Evolutionary conservation across 2,888 invertebrate genomes (phyloP).

Genomic region (Coenonympha arcania): DNA sequence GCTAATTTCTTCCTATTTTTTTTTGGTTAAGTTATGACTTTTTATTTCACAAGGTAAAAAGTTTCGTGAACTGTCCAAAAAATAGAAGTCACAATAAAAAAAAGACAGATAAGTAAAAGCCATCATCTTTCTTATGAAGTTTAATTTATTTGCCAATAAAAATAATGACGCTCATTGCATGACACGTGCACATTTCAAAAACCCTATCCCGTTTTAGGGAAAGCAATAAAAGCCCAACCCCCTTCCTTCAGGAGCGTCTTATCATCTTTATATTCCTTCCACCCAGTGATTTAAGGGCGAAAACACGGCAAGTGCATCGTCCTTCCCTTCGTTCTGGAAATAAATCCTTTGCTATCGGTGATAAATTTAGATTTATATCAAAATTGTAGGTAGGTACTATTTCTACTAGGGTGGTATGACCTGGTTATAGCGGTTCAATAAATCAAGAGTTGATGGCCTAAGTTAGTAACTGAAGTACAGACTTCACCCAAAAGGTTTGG

Average conservation of each 20-base stretch:
- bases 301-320: constrained; percentile 52
- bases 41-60: too few species aligned
- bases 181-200: constrained; percentile 20
- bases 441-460: not conserved
- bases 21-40: too few species aligned
- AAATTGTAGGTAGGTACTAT: constrained; percentile 16
- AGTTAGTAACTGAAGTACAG: not conserved
- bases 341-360: constrained; percentile 39
- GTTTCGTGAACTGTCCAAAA: too few species aligned
- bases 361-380: constrained; percentile 51
- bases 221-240: constrained; percentile 44
- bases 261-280: constrained; percentile 62
- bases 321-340: constrained; percentile 45
- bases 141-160: not conserved
- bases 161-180: constrained; percentile 18
- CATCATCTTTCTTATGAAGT: too few species aligned
- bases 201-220: constrained; percentile 20
- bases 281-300: constrained; percentile 42
- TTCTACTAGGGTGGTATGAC: not conserved
- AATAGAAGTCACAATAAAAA: too few species aligned
- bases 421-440: not conserved
- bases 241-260: constrained; percentile 51
- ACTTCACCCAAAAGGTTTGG: too few species aligned
- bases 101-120: too few species aligned
- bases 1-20: too few species aligned